Conservation (phyloP, 53 echinoderm and acorn worm species). For the Henricia sp. region DNA sequence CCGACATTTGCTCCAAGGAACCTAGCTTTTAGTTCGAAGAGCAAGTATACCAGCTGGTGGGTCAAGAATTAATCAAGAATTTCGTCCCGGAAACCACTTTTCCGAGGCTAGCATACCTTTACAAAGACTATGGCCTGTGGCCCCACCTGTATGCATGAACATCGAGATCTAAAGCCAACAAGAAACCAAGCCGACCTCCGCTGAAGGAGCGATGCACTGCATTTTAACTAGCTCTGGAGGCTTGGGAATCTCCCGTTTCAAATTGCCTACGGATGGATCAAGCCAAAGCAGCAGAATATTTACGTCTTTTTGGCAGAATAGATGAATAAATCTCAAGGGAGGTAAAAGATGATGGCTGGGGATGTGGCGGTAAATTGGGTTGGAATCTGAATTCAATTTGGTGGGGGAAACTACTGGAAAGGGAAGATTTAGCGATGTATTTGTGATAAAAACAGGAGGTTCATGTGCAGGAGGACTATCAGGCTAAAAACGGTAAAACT, state of each 20-base stretch:
- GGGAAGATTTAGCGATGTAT: no score
- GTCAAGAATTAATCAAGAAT: no score
- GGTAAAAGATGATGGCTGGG: background rate
- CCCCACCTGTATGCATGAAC: constrained; percentile 23
- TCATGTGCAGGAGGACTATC: no score
- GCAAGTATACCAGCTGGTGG: no score
- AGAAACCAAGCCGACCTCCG: constrained; percentile 29
- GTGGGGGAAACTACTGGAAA: background rate
- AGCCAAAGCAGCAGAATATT: background rate
- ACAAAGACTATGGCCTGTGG: background rate
- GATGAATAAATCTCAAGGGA: constrained; percentile 5
- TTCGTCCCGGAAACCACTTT: no score
- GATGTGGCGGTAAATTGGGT: constrained; percentile 27
- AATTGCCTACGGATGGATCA: constrained; percentile 40
- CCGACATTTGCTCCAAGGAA: no score
- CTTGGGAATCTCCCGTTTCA: constrained; percentile 32
- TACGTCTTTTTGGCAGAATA: constrained; percentile 1
- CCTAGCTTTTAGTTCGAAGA: no score
- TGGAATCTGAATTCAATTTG: background rate
- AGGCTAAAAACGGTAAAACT: no score
- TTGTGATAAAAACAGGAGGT: no score
- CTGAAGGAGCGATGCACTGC: constrained; percentile 41
- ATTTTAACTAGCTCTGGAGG: constrained; percentile 56
- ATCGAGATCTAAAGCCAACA: background rate
- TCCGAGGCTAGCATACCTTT: background rate